Percentiles rank a stretch among this genome's conserved stretches.
Evolutionary conservation across 1,140 invertebrate genomes (phyloP).

Genomic region (Drosophila sp.): DNA sequence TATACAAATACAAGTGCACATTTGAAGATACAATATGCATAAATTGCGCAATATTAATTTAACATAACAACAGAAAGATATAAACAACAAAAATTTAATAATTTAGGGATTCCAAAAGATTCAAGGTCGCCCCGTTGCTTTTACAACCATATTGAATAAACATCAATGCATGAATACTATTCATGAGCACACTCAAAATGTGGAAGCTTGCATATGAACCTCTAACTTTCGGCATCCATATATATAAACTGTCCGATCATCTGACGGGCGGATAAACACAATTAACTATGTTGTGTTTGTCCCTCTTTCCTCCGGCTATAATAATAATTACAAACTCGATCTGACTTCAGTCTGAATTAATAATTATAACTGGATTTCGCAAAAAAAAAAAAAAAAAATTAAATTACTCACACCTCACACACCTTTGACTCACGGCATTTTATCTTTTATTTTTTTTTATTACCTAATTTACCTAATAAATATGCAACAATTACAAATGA

Average conservation of each 20-base stretch:
- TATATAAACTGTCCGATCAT: slow-evolving; percentile 7
- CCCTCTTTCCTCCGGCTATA: neutral
- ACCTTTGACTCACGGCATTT: too few species aligned
- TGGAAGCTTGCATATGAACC: slow-evolving; percentile 17
- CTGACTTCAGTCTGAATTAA: neutral
- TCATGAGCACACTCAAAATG: slow-evolving; percentile 32
- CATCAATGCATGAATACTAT: slow-evolving; percentile 39
- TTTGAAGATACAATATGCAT: slow-evolving; percentile 17
- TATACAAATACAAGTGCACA: slow-evolving; percentile 2
- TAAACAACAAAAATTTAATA: slow-evolving; percentile 40
- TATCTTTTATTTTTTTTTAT: too few species aligned
- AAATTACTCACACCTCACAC: too few species aligned
- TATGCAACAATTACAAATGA: too few species aligned
- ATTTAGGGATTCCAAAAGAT: slow-evolving; percentile 46
- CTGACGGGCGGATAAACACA: slow-evolving; percentile 2
- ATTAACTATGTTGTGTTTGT: neutral
- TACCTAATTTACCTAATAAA: too few species aligned
- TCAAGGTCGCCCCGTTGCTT: slow-evolving; percentile 46
- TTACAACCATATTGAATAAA: slow-evolving; percentile 46
- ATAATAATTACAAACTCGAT: neutral
- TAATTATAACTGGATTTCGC: neutral
- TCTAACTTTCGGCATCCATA: slow-evolving; percentile 18
- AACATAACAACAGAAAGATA: slow-evolving; percentile 27
- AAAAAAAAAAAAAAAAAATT: too few species aligned
- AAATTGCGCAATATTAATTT: slow-evolving; percentile 50